Evolutionary conservation across 2,797 vertebrate species (phyloP).

Genomic region (Emys orbicularis): DNA sequence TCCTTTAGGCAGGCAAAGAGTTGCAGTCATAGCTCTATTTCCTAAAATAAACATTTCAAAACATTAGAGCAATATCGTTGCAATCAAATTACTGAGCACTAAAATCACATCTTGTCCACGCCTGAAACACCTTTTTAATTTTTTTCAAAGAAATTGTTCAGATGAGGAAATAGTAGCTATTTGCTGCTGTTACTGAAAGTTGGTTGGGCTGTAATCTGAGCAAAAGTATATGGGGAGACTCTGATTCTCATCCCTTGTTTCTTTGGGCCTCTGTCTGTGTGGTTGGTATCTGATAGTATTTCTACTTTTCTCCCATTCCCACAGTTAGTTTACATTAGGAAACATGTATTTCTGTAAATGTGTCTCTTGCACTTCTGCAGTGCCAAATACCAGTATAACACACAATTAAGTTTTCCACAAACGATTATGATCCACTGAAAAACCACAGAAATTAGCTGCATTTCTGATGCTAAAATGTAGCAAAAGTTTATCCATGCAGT

Average conservation of each 20-base stretch:
- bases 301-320: not conserved
- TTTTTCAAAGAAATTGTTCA: not conserved
- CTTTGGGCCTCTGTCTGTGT: not conserved
- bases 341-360: not conserved
- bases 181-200: not conserved
- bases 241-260: not conserved
- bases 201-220: not conserved
- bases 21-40: not conserved
- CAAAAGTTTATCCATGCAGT: not conserved
- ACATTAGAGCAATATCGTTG: not conserved
- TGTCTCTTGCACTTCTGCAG: not conserved
- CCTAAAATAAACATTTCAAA: not conserved
- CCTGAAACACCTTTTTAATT: not conserved
- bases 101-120: fast-evolving
- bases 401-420: not conserved
- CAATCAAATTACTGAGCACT: not conserved
- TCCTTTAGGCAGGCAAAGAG: not conserved
- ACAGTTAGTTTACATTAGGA: not conserved
- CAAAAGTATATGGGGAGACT: not conserved
- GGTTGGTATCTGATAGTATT: not conserved
- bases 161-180: fast-evolving
- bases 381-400: fast-evolving
- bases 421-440: not conserved
- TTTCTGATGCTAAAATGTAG: not conserved
- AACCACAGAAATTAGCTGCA: fast-evolving